These are phyloP conservation scores for Stercorarius parasiticus DNA, from an alignment of 2,113 vertebrate genomes.

Conservation along the genomic window DNA sequence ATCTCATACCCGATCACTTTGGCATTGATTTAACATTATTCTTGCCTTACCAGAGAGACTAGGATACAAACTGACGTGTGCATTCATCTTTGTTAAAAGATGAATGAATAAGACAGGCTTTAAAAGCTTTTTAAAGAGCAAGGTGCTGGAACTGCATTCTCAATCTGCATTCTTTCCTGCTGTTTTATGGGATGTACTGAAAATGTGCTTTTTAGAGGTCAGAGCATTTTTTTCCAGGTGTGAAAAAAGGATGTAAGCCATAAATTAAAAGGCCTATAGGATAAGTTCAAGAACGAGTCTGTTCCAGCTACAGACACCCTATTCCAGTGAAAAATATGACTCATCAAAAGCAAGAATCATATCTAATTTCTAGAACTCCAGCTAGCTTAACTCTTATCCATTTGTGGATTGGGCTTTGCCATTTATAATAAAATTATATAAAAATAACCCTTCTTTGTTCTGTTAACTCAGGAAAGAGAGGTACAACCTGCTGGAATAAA, in stretches of 20 bases:
- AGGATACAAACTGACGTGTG: conserved; percentile 57
- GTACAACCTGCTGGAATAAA: neutral
- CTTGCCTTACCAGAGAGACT: conserved; percentile 41
- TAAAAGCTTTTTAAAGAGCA: conserved; percentile 78
- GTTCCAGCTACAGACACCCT: conserved; percentile 23
- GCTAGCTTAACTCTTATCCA: neutral
- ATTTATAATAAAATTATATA: neutral
- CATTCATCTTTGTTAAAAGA: conserved; percentile 77
- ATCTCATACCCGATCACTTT: conserved; percentile 62
- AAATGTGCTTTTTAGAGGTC: conserved; percentile 76
- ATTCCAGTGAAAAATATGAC: conserved; percentile 39
- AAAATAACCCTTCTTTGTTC: neutral
- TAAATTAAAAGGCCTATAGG: conserved; percentile 62
- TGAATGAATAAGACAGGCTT: conserved; percentile 72
- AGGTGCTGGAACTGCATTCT: conserved; percentile 73
- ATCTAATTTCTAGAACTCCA: conserved; percentile 15
- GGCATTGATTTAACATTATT: conserved; percentile 71
- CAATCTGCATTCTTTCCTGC: conserved; percentile 71
- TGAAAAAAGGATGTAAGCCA: conserved; percentile 55
- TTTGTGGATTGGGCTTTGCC: neutral
- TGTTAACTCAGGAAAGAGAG: neutral
- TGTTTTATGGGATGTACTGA: conserved; percentile 70
- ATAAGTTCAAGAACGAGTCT: conserved; percentile 50
- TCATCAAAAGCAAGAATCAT: conserved; percentile 59
- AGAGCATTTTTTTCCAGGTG: conserved; percentile 67